These are phyloP conservation scores for Nesometra sesokonis DNA, from an alignment of 35 echinoderm and acorn worm species.

Conservation along the genomic window DNA sequence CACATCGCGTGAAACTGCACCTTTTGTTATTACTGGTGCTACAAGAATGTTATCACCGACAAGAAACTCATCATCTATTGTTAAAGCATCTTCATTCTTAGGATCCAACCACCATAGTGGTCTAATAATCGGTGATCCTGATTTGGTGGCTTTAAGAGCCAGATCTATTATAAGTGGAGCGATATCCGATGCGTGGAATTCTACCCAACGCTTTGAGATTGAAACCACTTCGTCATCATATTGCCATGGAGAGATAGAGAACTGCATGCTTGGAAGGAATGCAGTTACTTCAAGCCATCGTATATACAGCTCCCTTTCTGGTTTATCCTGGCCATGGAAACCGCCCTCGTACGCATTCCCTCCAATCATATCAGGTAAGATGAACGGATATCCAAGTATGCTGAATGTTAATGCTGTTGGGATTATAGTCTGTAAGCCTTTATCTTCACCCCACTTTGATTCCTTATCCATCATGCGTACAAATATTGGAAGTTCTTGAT, in stretches of 20 bases:
- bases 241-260: conserved; percentile 95
- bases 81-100: conserved; percentile 22
- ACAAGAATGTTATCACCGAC: conserved; percentile 67
- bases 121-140: conserved; percentile 76
- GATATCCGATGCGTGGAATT: conserved; percentile 56
- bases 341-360: conserved; percentile 82
- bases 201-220: conserved; percentile 50
- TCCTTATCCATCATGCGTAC: conserved; percentile 98
- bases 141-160: too few species aligned
- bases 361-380: conserved; percentile 96
- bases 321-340: conserved; percentile 48
- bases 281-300: conserved; percentile 91
- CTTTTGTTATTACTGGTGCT: conserved; percentile 60
- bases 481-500: conserved; percentile 77
- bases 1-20: conserved; percentile 34
- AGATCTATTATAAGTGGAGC: conserved; percentile 31
- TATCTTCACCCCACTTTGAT: conserved; percentile 83
- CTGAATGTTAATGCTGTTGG: conserved; percentile 79
- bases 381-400: conserved; percentile 78
- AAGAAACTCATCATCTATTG: conserved; percentile 55
- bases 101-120: conserved; percentile 86
- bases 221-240: conserved; percentile 59
- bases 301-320: conserved; percentile 64
- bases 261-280: conserved; percentile 95
- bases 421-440: conserved; percentile 85